These are phyloP conservation scores for Agrenia bidenticulata DNA, from an alignment of 2,888 invertebrate species.

Conservation along the genomic window DNA sequence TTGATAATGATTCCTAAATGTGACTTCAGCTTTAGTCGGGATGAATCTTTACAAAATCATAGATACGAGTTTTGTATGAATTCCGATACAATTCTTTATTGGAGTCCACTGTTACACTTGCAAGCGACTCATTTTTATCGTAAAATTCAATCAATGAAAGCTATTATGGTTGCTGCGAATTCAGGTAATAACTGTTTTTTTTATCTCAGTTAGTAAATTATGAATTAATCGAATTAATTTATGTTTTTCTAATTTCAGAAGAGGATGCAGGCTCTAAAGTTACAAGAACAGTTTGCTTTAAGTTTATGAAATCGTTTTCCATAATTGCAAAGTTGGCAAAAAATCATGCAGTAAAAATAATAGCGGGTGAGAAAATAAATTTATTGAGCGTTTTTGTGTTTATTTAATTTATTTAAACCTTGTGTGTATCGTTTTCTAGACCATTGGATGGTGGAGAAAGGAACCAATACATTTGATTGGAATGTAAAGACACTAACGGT, in stretches of 20 bases:
- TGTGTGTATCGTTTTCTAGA: constrained; percentile 34
- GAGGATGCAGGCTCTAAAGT: neutral
- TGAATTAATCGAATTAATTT: neutral
- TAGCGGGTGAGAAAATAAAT: constrained; percentile 38
- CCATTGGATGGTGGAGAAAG: constrained; percentile 47
- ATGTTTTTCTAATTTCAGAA: neutral
- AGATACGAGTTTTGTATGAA: constrained; percentile 39
- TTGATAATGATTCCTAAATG: constrained; percentile 51
- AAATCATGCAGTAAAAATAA: constrained; percentile 50
- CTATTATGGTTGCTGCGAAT: neutral
- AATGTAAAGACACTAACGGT: constrained; percentile 37
- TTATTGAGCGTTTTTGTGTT: neutral
- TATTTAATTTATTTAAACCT: constrained; percentile 2
- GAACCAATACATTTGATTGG: constrained; percentile 48
- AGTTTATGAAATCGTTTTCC: constrained; percentile 49
- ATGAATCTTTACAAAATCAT: constrained; percentile 3
- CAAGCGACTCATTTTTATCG: constrained; percentile 47
- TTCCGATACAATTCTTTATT: constrained; percentile 47
- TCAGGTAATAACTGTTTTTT: neutral
- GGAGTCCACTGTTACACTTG: constrained; percentile 51
- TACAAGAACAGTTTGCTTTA: constrained; percentile 32
- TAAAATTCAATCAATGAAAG: constrained; percentile 30
- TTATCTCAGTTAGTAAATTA: neutral
- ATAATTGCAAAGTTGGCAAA: constrained; percentile 51
- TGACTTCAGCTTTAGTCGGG: constrained; percentile 31